A percentile compares a stretch with the other conserved stretches of the same genome.
These are phyloP conservation scores for roundworm (Caenorhabditis elegans) DNA, from an alignment of 1,140 invertebrate species.

Conservation along the genomic window DNA sequence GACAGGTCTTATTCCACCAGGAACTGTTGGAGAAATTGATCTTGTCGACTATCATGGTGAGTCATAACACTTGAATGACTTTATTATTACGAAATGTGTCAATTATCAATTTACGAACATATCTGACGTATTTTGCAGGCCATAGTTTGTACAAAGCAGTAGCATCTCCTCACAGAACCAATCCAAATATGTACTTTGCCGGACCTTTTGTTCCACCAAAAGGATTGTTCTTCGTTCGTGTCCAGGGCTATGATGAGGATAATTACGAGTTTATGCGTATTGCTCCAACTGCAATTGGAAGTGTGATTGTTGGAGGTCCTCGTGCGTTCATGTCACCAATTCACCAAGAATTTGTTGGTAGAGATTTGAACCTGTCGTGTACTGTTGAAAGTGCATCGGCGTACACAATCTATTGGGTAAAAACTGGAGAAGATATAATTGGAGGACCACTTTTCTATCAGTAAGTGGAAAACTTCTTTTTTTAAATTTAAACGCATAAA, in stretches of 20 bases:
- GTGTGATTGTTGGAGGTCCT: slow-evolving; percentile 65
- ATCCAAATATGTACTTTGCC: slow-evolving; percentile 68
- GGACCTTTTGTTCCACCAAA: slow-evolving; percentile 68
- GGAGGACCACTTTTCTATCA: slow-evolving; percentile 64
- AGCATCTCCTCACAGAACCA: slow-evolving; percentile 62
- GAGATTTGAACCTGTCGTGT: slow-evolving; percentile 68
- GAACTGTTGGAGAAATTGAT: slow-evolving; percentile 68
- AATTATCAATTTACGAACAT: no score
- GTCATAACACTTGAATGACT: no score
- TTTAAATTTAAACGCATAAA: neutral
- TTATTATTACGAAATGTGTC: no score
- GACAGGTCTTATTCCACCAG: slow-evolving; percentile 65
- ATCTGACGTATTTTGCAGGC: neutral
- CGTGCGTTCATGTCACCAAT: slow-evolving; percentile 39
- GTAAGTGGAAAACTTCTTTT: slow-evolving; percentile 44
- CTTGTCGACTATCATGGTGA: slow-evolving; percentile 69
- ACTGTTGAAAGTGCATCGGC: slow-evolving; percentile 70
- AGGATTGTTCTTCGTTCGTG: slow-evolving; percentile 71
- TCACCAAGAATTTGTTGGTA: slow-evolving; percentile 57
- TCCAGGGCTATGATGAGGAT: slow-evolving; percentile 62
- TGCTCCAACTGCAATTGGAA: slow-evolving; percentile 68
- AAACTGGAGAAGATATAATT: slow-evolving; percentile 61
- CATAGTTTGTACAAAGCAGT: slow-evolving; percentile 52
- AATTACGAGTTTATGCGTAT: slow-evolving; percentile 68
- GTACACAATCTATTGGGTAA: slow-evolving; percentile 70